Base-by-base conservation (phyloP, 2,113 vertebrate species). In the Helogale parvula region DNA sequence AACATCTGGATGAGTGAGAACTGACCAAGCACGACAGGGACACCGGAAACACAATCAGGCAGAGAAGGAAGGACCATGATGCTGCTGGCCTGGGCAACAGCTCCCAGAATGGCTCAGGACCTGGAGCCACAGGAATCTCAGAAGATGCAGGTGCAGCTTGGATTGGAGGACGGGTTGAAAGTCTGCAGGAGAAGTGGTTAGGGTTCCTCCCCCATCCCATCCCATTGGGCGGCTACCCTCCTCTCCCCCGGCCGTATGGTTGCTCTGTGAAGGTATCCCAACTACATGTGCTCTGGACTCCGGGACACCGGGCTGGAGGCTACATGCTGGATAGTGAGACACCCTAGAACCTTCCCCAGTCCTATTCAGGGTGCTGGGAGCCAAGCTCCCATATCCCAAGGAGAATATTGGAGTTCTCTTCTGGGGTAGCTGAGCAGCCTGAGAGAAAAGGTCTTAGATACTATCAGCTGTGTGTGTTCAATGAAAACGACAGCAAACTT, bases 11-110 rank as follows among this genome's bases (percentile, higher is more conserved):
- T 12, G 19, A 74, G 41, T 52, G 54, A 29, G 38, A 29, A 15
- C 25, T 9, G 23, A 29, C 23, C 9, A 7, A 27, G 33, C 25
- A 16, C 31, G 71, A 31, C 79, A 63, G 38, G 8, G 7, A 14
- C 10, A n/a, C 13, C 0, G 0, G 35, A 45, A 57, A 33, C 13
- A 29, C 7, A 33, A n/a, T 82, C 19, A 41, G 52, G 35, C 1
- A 0, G 66, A 10, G 77, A 57, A 8, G 41, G 38, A 38, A 50
- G 33, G 68, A 27, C 25, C 76, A 63, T 71, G 35, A 3, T 5
- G 29, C 38, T 3, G 63, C 15, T 9, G 52, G 52, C 31, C 41
- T 17, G 17, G 35, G 65, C 3, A 2, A n/a, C 23, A 13, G 38
- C 4, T n/a, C 38, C 63, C 27, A 8, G 35, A 45, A 19, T 12